Evolutionary conservation across 2,888 invertebrate genomes (phyloP).

Genomic region (Nectonema munidae): DNA sequence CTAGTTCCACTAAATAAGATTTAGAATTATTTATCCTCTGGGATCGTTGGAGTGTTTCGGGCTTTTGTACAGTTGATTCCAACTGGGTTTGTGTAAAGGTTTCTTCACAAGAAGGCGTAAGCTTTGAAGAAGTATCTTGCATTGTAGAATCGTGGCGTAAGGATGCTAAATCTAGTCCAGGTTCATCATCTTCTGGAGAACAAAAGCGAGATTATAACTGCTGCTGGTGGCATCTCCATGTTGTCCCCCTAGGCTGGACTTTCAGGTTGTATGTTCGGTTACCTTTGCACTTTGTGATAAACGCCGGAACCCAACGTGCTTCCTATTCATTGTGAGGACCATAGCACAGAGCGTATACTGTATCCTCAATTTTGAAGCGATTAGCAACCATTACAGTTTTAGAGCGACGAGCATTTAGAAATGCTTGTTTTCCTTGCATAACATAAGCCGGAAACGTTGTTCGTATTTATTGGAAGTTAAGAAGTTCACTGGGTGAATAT

Average conservation of each 20-base stretch:
- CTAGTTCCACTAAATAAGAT: too few species aligned
- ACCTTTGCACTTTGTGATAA: conserved; percentile 9
- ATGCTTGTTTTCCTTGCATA: conserved; percentile 13
- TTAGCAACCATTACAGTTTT: background rate
- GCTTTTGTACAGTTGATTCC: too few species aligned
- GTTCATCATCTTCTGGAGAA: conserved; percentile 13
- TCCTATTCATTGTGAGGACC: conserved; percentile 13
- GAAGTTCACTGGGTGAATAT: conserved; percentile 14
- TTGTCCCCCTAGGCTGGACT: conserved; percentile 13
- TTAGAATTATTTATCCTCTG: too few species aligned
- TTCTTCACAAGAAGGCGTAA: too few species aligned
- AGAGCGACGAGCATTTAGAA: background rate
- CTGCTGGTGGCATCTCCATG: conserved; percentile 14
- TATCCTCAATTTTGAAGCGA: background rate
- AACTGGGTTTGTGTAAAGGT: too few species aligned
- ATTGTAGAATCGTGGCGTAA: too few species aligned
- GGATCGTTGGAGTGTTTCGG: too few species aligned
- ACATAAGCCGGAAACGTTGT: conserved; percentile 10
- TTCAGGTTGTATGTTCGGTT: conserved; percentile 12
- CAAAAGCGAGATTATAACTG: conserved; percentile 13
- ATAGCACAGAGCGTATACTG: conserved; percentile 8
- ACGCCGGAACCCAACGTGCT: conserved; percentile 12
- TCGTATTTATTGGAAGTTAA: conserved; percentile 13
- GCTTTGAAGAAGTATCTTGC: too few species aligned
- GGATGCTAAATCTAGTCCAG: too few species aligned